phyloP scores from a whole-genome alignment of 2,113 vertebrate species.

The Saimiri boliviensis region DNA sequence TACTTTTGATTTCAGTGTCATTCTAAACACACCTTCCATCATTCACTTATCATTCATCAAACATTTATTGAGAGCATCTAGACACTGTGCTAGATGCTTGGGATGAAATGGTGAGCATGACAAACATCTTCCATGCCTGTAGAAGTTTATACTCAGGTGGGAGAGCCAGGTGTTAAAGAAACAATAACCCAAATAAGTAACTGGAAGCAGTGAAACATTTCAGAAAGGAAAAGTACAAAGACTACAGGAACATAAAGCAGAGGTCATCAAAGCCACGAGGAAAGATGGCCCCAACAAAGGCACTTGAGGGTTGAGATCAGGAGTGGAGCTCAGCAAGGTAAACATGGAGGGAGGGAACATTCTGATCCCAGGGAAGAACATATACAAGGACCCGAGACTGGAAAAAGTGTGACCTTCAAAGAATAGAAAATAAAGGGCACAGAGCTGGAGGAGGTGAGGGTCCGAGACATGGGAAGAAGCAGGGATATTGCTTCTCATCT shows the following conservation, averaged over 20 bases:
- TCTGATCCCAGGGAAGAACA: background rate
- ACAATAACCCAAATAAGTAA: background rate
- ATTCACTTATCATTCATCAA: background rate
- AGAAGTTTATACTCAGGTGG: background rate
- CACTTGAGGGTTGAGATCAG: background rate
- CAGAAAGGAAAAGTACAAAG: too few species aligned
- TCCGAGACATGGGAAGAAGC: background rate
- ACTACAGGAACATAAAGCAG: background rate
- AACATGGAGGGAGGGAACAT: background rate
- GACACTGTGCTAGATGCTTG: background rate
- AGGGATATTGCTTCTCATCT: background rate
- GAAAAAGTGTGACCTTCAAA: background rate
- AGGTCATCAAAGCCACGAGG: background rate
- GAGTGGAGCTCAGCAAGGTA: background rate
- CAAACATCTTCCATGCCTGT: rapidly evolving
- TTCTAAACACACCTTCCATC: background rate
- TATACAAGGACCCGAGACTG: background rate
- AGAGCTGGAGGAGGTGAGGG: rapidly evolving
- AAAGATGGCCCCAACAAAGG: background rate
- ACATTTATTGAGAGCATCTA: background rate
- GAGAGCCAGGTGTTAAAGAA: background rate
- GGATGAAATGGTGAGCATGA: background rate
- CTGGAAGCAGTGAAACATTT: background rate
- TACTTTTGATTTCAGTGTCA: background rate
- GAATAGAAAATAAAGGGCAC: background rate